phyloP scores from a whole-genome alignment of 2,888 invertebrate genomes.

The Camptogramma bilineatum region DNA sequence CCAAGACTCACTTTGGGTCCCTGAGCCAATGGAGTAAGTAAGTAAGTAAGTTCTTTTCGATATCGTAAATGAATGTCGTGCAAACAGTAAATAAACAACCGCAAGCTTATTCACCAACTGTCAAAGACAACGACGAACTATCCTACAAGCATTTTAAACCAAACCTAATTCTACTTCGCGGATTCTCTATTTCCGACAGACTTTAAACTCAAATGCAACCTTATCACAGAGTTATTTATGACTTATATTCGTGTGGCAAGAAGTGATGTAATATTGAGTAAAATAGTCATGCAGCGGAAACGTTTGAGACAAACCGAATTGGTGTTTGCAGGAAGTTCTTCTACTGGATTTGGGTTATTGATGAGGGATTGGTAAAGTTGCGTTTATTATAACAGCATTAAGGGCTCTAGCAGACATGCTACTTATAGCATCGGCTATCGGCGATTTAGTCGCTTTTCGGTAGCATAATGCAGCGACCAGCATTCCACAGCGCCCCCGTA shows the following conservation, averaged over 20 bases:
- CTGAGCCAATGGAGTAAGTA: too few relatives aligned
- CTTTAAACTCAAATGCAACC: conserved; percentile 10
- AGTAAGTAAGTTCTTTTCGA: too few relatives aligned
- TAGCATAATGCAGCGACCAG: too few relatives aligned
- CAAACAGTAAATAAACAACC: conserved; percentile 21
- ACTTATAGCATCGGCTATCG: too few relatives aligned
- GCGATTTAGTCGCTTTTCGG: too few relatives aligned
- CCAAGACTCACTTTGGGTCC: too few relatives aligned
- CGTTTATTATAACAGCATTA: background rate
- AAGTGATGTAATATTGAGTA: conserved; percentile 13
- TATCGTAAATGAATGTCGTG: background rate
- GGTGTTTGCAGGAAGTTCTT: conserved; percentile 27
- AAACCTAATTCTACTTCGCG: conserved; percentile 42
- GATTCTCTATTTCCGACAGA: conserved; percentile 27
- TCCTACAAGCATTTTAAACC: conserved; percentile 37
- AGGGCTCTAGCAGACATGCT: too few relatives aligned
- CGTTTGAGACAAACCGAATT: conserved; percentile 37
- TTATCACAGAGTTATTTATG: background rate
- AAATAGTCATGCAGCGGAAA: conserved; percentile 28
- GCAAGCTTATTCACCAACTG: conserved; percentile 41
- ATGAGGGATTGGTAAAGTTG: background rate
- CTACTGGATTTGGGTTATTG: conserved; percentile 14
- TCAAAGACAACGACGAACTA: conserved; percentile 43
- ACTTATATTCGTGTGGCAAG: background rate
- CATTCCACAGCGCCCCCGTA: too few relatives aligned